A percentile compares a stretch with the other conserved stretches of the same genome.
phyloP scores from a whole-genome alignment of 2,888 invertebrate genomes.

The Enchytraeus crypticus region DNA sequence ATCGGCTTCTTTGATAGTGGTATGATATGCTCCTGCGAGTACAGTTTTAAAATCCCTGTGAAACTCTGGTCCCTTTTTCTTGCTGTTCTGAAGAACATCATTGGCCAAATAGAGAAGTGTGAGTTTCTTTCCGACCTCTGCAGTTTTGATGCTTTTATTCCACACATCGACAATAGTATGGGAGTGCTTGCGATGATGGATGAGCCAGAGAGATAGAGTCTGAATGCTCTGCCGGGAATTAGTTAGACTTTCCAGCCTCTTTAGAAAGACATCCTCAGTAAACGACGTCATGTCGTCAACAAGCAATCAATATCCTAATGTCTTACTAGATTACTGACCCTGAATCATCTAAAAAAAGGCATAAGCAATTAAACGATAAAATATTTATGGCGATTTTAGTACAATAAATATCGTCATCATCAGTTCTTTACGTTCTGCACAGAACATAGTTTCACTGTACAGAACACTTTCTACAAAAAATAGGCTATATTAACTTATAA shows the following conservation, averaged over 20 bases:
- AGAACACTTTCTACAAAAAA: too few species aligned
- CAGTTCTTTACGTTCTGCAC: too few species aligned
- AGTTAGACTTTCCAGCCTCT: slow-evolving; percentile 81
- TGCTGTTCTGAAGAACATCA: slow-evolving; percentile 97
- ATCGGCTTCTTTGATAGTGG: slow-evolving; percentile 59
- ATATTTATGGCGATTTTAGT: too few species aligned
- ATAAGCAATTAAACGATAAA: too few species aligned
- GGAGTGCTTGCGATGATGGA: slow-evolving; percentile 93
- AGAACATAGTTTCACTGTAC: too few species aligned
- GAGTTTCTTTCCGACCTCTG: slow-evolving; percentile 72
- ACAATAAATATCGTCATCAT: too few species aligned
- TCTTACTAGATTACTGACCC: too few species aligned
- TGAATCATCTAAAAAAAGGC: too few species aligned
- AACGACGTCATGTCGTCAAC: slow-evolving; percentile 88
- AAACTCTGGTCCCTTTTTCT: slow-evolving; percentile 91
- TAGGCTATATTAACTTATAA: too few species aligned
- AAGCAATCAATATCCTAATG: too few species aligned
- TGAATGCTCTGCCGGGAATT: slow-evolving; percentile 94
- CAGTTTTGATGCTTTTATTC: too few species aligned
- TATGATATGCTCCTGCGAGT: slow-evolving; percentile 71
- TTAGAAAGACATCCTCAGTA: slow-evolving; percentile 78
- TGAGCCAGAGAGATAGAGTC: slow-evolving; percentile 89
- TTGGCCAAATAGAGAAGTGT: slow-evolving; percentile 96
- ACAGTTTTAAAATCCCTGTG: slow-evolving; percentile 70
- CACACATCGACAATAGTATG: slow-evolving; percentile 82